Percentiles rank a stretch among this genome's conserved stretches.
phyloP scores from a whole-genome alignment of 2,113 vertebrate genomes.

The Gallinago paraguaiae region DNA sequence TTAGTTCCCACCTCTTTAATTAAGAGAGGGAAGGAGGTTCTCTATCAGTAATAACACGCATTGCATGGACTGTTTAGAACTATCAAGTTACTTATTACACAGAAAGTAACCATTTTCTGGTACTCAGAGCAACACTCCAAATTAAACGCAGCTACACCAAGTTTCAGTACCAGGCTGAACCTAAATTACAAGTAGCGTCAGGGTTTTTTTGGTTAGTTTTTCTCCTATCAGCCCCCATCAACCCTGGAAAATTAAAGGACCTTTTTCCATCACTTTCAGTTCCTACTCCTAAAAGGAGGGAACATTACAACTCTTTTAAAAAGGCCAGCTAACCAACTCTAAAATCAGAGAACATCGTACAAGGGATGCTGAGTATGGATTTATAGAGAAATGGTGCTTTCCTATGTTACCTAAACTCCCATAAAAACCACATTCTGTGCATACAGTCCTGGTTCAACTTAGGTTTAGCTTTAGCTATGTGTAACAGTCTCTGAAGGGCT shows the following conservation, averaged over 20 bases:
- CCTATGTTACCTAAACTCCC: not conserved
- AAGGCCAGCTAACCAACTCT: not conserved
- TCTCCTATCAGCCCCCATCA: not conserved
- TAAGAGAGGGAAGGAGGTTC: not conserved
- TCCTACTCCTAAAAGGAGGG: not conserved
- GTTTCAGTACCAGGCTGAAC: not conserved
- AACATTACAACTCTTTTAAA: not conserved
- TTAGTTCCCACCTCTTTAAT: not conserved
- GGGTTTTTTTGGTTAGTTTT: rapidly evolving
- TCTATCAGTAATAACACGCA: not conserved
- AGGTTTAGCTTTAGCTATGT: not conserved
- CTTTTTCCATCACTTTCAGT: not conserved
- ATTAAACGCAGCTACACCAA: not conserved
- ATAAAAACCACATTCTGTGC: not conserved
- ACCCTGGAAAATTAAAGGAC: not conserved
- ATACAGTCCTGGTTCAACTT: not conserved
- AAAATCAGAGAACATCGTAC: not conserved
- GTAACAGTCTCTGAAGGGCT: not conserved
- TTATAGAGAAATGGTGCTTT: not conserved
- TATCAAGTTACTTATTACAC: not conserved
- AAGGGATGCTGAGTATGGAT: not conserved
- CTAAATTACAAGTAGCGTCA: not conserved
- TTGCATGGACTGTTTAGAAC: not conserved
- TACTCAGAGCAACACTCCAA: not conserved
- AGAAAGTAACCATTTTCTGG: not conserved